Conservation (phyloP, 2,888 invertebrate species). For the Cephus runcator region DNA sequence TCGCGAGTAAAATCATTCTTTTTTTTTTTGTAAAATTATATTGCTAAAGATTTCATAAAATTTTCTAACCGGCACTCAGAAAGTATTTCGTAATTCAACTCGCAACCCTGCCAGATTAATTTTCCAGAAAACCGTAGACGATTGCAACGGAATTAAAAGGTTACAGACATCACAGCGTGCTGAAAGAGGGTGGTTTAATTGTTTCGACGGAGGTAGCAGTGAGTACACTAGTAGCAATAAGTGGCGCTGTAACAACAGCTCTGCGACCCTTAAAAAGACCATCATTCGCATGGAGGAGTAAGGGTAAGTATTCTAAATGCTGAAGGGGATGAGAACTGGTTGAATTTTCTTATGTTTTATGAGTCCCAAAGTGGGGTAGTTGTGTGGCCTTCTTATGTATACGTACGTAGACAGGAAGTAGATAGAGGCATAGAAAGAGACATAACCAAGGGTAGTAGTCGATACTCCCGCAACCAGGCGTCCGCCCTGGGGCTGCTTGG, state of each 20-base stretch:
- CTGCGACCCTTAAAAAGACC: not conserved
- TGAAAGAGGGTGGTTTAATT: not conserved
- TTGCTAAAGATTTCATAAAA: not conserved
- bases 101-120: not conserved
- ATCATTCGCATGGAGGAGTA: not conserved
- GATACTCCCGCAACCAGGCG: not conserved
- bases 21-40: not conserved
- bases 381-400: not conserved
- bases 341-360: not conserved
- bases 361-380: not conserved
- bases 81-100: not conserved
- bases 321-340: not conserved
- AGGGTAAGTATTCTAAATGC: not conserved
- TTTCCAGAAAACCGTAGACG: not conserved
- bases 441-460: not conserved
- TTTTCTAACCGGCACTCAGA: not conserved
- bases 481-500: not conserved
- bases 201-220: not conserved
- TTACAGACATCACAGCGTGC: not conserved
- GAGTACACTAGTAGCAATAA: not conserved
- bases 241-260: not conserved
- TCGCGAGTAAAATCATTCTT: not conserved
- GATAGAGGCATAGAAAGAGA: not conserved
- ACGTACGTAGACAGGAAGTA: not conserved
- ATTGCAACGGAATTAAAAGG: not conserved